Evolutionary conservation across 2,888 invertebrate genomes (phyloP), one percentile per base, ranked within the genome.

Genomic region (Cosmia trapezina): DNA sequence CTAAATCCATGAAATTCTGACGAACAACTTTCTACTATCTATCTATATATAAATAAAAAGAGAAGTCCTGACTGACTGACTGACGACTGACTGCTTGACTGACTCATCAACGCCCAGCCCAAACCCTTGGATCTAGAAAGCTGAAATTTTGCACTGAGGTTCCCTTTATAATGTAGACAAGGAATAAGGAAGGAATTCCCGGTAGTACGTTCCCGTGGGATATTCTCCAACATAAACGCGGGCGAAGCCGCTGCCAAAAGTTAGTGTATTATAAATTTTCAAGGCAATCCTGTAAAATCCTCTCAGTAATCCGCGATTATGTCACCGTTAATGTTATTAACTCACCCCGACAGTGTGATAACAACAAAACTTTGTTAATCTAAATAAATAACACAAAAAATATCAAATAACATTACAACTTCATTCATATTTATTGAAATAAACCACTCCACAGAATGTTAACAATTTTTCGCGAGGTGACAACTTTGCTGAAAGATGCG

Each of bases 341-440:
- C 77, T 83, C 78, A 78, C 64, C 71, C 77, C 78, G 81, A 76
- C 81, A 73, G 59, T 79, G 83, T 78, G 81, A 83, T 82, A 84
- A 74, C 82, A 81, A 86, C 74, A 79, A 87, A 94, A 93, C 92
- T 94, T 94, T 94, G 84, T 90, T 93, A 93, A 94, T 94, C 91
- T 92, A 93, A 93, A 89, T 89, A 75, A 86, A 84, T 79, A 84
- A 83, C 70, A 73, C 69, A 89, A 89, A 88, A 87, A 89, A 71
- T 87, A 89, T 81, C 83, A 83, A 86, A 86, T 89, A 90, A 84
- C 86, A 88, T 87, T 73, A 68, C 65, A 84, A 83, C 76, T 88
- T 91, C 89, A 90, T 91, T 91, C 91, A 91, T 91, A 91, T 91
- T 89, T 91, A 91, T 91, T 89, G 90, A 89, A 91, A 90, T 89